These are phyloP conservation scores for Dione vanillae DNA, from an alignment of 2,888 invertebrate species.

Conservation along the genomic window DNA sequence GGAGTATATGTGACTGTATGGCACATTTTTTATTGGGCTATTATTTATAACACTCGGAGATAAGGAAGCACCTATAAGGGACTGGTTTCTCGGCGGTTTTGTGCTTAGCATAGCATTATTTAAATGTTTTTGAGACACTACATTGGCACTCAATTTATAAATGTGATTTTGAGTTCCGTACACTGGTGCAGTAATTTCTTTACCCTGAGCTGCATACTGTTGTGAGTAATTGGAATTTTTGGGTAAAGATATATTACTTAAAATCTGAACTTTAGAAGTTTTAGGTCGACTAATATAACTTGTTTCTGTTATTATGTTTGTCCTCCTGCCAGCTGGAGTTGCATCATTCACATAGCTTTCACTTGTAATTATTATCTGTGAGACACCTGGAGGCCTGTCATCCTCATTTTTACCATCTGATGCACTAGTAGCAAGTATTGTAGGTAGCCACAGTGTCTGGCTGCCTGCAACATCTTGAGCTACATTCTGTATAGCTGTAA, in stretches of 20 bases:
- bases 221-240: constrained; percentile 73
- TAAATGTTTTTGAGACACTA: constrained; percentile 69
- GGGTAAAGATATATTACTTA: constrained; percentile 79
- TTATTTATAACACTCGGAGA: constrained; percentile 70
- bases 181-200: constrained; percentile 70
- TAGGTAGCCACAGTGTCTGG: constrained; percentile 79
- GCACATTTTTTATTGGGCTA: constrained; percentile 74
- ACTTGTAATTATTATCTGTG: constrained; percentile 79
- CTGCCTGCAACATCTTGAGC: constrained; percentile 74
- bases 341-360: constrained; percentile 75
- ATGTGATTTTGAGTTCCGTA: constrained; percentile 76
- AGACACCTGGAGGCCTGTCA: constrained; percentile 69
- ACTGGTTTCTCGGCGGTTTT: constrained; percentile 73
- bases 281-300: constrained; percentile 72
- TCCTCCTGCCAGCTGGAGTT: constrained; percentile 64
- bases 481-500: constrained; percentile 78
- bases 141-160: constrained; percentile 73
- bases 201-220: constrained; percentile 69
- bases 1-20: constrained; percentile 74
- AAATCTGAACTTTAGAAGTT: constrained; percentile 78
- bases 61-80: constrained; percentile 71
- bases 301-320: constrained; percentile 74
- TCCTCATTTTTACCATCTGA: constrained; percentile 70
- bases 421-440: constrained; percentile 73
- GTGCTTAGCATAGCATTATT: constrained; percentile 74